Percentiles rank a stretch among this genome's conserved stretches.
phyloP scores from a whole-genome alignment of 2,888 invertebrate genomes.

The Thymelicus sylvestris region DNA sequence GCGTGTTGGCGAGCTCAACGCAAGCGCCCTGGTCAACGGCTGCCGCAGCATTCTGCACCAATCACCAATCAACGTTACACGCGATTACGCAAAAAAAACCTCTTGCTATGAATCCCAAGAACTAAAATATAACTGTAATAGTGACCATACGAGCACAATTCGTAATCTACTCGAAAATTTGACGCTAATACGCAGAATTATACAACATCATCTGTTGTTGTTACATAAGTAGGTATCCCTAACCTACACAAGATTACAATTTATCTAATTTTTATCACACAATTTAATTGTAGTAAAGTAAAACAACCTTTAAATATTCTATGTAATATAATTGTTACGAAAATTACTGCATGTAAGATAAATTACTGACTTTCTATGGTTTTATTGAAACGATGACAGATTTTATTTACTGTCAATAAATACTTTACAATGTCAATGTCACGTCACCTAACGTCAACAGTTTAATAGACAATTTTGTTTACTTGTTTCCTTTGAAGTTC shows the following conservation, averaged over 20 bases:
- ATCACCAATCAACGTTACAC: slow-evolving; percentile 44
- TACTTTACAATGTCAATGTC: slow-evolving; percentile 18
- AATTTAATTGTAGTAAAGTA: slow-evolving; percentile 5
- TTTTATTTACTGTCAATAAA: slow-evolving; percentile 20
- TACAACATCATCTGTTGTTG: slow-evolving; percentile 65
- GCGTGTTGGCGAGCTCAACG: slow-evolving; percentile 73
- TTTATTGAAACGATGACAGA: slow-evolving; percentile 22
- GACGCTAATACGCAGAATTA: slow-evolving; percentile 32
- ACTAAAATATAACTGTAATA: neutral
- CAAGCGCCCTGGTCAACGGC: slow-evolving; percentile 88
- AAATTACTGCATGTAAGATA: slow-evolving; percentile 19
- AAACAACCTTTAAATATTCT: slow-evolving; percentile 25
- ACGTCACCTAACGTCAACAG: slow-evolving; percentile 5
- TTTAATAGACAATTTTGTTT: slow-evolving; percentile 6
- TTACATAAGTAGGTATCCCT: slow-evolving; percentile 80
- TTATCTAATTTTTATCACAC: neutral
- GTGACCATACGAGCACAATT: neutral
- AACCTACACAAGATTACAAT: slow-evolving; percentile 62
- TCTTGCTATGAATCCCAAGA: neutral
- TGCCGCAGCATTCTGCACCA: slow-evolving; percentile 89
- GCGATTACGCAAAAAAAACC: slow-evolving; percentile 39
- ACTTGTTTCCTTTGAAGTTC: neutral
- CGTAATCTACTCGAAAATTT: neutral
- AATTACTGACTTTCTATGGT: slow-evolving; percentile 33
- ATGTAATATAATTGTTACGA: slow-evolving; percentile 3